These are phyloP conservation scores for Torymus tubicola DNA, from an alignment of 2,888 invertebrate genomes.

Conservation along the genomic window DNA sequence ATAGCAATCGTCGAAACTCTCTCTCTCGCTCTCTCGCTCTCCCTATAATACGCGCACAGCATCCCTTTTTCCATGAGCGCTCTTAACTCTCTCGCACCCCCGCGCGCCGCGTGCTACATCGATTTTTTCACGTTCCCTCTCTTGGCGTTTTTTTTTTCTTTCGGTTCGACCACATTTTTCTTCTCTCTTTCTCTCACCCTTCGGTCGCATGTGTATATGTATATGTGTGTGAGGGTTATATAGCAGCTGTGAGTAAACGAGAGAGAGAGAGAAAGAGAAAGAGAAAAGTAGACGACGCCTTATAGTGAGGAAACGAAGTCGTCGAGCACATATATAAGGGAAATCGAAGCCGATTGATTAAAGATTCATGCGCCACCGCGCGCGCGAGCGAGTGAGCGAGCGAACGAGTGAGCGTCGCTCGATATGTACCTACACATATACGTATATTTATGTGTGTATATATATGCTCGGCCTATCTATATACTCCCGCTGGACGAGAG, in stretches of 20 bases:
- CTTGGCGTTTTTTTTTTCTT: too few species aligned
- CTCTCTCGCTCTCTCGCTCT: too few species aligned
- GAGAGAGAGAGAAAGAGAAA: neutral
- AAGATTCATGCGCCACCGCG: constrained; percentile 17
- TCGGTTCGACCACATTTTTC: neutral
- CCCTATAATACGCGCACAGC: neutral
- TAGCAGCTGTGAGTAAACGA: neutral
- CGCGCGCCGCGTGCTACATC: too few species aligned
- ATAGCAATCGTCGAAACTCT: too few species aligned
- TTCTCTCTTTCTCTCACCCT: neutral
- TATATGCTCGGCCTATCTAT: too few species aligned
- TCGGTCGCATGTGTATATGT: neutral
- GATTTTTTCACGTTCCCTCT: too few species aligned
- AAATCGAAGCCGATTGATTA: constrained; percentile 31
- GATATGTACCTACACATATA: neutral
- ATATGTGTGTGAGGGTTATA: too few species aligned
- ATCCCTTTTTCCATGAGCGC: neutral
- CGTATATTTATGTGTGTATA: too few species aligned
- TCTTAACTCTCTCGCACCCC: too few species aligned
- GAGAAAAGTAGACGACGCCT: constrained; percentile 9
- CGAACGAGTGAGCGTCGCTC: neutral
- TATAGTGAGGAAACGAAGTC: too few species aligned
- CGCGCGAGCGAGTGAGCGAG: too few species aligned
- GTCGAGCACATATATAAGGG: neutral
- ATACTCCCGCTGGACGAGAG: too few species aligned